phyloP scores from a whole-genome alignment of 2,888 invertebrate species.

The Reticulitermes lucifugus region DNA sequence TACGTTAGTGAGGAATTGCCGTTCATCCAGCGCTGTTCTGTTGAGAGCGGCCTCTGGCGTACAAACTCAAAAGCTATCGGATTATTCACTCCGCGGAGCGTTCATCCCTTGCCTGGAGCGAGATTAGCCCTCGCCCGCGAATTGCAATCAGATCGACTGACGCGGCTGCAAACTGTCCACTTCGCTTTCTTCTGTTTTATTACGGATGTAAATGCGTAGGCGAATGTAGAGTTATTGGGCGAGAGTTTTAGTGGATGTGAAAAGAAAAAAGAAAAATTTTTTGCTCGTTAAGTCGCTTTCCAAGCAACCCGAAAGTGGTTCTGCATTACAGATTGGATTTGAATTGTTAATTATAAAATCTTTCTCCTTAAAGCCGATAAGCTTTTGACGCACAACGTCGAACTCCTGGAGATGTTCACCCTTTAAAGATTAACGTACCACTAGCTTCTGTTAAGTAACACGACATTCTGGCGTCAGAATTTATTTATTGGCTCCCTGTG shows the following conservation, averaged over 20 bases:
- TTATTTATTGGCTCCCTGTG: too few species aligned
- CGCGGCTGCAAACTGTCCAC: not conserved
- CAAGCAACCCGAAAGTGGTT: not conserved
- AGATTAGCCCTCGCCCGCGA: not conserved
- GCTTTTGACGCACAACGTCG: not conserved
- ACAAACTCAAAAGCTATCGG: conserved; percentile 28
- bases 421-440: too few species aligned
- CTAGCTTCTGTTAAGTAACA: too few species aligned
- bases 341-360: conserved; percentile 3
- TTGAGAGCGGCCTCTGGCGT: conserved; percentile 15
- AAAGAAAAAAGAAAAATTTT: not conserved
- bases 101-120: conserved; percentile 16
- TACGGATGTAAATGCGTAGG: not conserved
- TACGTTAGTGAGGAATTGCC: not conserved
- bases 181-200: conserved; percentile 13
- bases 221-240: not conserved
- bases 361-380: not conserved
- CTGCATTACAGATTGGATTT: not conserved
- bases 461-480: too few species aligned
- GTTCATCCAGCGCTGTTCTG: conserved; percentile 13
- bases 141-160: conserved; percentile 6
- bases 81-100: conserved; percentile 34
- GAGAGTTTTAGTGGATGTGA: conserved; percentile 5
- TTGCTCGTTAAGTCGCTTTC: not conserved
- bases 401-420: too few species aligned